Evolutionary conservation across 2,797 vertebrate species (phyloP), one percentile per base, ranked within the genome.

Genomic region (Labroides dimidiatus): DNA sequence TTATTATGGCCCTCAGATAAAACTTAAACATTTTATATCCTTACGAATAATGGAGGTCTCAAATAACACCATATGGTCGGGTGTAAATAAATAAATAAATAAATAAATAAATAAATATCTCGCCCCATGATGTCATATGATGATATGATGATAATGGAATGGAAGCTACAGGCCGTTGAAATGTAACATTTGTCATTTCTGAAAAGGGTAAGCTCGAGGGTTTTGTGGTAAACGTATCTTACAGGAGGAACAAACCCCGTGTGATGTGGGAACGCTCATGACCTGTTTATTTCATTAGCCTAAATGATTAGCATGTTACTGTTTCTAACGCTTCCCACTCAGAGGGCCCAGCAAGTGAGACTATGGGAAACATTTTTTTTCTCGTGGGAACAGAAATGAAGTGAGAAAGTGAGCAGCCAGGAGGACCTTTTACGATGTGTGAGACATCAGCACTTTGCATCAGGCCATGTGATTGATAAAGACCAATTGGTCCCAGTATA

Each of bases 321-420:
- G 8, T 36, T 15, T 51, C 13, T 56, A 17, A 20, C 47, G 21
- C 49, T 16, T 62, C 7, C 24, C 24, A 37, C 30, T 59, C 33
- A 41, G 24, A 42, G 20, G 59, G 55, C 52, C 48, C 47, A 16
- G 6, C 62, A 84, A 52, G 87, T 89, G 87, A 87, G 80, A 59
- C 65, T 19, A n/a, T 91, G 92, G 87, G 89, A 92, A 92, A 51
- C 4, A 0, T 0, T 17, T 37, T 33, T n/a, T 56, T 55, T 75
- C 81, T 84, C 88, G 82, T 91, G 90, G 89, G 88, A 92, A 92
- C 75, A 45, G 74, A 71, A 21, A 13, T 42, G 48, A 88, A 81
- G 92, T 91, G 90, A 90, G 83, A 89, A 87, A 80, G 33, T 10
- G 72, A 55, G 64, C 80, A 77, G 56, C 73, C 67, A 4, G 2